A percentile compares a stretch with the other conserved stretches of the same genome.
Conservation (phyloP, 2,888 invertebrate species). For the Schizaphis graminum region DNA sequence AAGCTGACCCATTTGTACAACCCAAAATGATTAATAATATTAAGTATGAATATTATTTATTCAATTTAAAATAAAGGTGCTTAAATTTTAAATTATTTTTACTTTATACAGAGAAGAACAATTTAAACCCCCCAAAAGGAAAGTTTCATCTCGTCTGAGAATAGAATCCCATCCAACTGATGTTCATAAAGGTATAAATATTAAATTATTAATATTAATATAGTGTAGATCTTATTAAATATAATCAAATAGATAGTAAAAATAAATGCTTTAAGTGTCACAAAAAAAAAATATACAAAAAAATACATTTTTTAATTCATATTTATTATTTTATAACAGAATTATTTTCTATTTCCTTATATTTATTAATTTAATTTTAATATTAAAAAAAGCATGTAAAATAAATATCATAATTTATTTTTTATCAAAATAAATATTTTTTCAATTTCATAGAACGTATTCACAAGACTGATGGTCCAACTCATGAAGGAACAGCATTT, state of each 20-base stretch:
- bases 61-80: neutral
- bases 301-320: neutral
- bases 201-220: neutral
- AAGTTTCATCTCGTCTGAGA: conserved; percentile 56
- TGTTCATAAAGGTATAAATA: conserved; percentile 47
- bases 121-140: conserved; percentile 47
- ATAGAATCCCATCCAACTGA: conserved; percentile 61
- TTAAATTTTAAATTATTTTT: conserved; percentile 23
- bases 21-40: conserved; percentile 12
- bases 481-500: conserved; percentile 70
- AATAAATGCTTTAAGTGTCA: neutral
- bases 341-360: neutral
- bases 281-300: neutral
- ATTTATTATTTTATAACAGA: neutral
- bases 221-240: neutral
- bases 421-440: neutral
- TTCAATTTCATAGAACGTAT: conserved; percentile 66
- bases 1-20: conserved; percentile 53
- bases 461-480: conserved; percentile 67
- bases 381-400: neutral
- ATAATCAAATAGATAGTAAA: neutral
- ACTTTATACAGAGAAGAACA: conserved; percentile 48
- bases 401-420: neutral
- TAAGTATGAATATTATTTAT: conserved; percentile 28
- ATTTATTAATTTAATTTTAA: neutral